phyloP scores from a whole-genome alignment of 2,113 vertebrate species.

The Lophius piscatorius region DNA sequence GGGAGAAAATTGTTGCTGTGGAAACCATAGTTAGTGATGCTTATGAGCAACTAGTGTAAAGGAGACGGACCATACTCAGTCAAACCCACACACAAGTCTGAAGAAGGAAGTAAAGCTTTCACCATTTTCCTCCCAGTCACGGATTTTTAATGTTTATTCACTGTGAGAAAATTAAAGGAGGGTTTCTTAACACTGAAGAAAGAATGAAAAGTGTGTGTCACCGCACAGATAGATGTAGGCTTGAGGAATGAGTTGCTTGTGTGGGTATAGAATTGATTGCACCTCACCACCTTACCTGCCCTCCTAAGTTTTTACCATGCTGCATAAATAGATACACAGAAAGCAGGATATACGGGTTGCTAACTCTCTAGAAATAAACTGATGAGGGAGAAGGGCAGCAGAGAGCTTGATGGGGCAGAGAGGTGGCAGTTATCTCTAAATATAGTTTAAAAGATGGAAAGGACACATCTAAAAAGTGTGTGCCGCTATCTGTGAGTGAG shows the following conservation, averaged over 20 bases:
- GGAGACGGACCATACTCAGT: constrained; percentile 34
- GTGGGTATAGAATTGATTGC: constrained; percentile 13
- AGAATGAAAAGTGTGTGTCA: constrained; percentile 24
- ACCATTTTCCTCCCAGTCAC: too few relatives aligned
- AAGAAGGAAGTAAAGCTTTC: constrained; percentile 47
- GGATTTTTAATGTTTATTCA: constrained; percentile 10
- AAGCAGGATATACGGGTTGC: constrained; percentile 10
- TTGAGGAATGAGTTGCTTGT: constrained; percentile 13
- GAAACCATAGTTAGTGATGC: constrained; percentile 72
- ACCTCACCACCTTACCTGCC: constrained; percentile 8
- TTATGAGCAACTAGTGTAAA: constrained; percentile 49
- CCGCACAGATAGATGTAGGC: constrained; percentile 17
- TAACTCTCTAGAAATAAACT: constrained; percentile 40
- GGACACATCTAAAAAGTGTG: constrained; percentile 17
- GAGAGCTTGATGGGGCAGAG: constrained; percentile 16
- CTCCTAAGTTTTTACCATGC: constrained; percentile 5
- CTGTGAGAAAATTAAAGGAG: constrained; percentile 3
- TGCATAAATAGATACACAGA: constrained; percentile 16
- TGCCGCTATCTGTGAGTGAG: constrained; percentile 23
- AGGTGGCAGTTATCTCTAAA: constrained; percentile 51
- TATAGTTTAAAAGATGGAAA: constrained; percentile 45
- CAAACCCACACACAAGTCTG: constrained; percentile 3
- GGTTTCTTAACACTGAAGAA: constrained; percentile 25
- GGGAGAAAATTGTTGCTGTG: constrained; percentile 75
- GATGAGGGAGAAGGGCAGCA: constrained; percentile 24